Base-by-base conservation (phyloP, 2,888 invertebrate genomes). In the Cryptocheilus praepositus region DNA sequence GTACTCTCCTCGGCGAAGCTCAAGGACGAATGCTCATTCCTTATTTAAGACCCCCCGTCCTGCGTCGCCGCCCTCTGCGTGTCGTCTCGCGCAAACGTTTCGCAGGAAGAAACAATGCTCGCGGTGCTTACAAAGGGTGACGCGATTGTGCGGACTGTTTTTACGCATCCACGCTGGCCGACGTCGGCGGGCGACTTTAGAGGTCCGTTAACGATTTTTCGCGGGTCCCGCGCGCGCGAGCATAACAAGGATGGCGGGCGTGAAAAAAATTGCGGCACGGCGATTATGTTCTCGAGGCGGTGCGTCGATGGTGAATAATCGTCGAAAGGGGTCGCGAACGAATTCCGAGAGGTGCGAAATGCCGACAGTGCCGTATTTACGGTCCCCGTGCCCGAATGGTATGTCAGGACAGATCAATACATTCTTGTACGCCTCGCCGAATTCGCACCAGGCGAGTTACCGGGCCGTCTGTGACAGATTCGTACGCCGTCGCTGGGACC, bases 351-450 rank as follows among this genome's bases (percentile, higher is more conserved):
- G 80, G 80, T 80, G 81, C 76, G 78, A 83, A 81, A 85, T 82
- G 77, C 81, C 82, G 82, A 80, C 83, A 83, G 83, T 85, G 81
- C 81, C 81, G 83, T 82, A 80, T 80, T 82, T 81, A 81, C 83
- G 77, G 80, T 80, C 79, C 82, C 81, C 80, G 81, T 81, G 80
- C 81, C 79, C 81, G 82, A 78, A 84, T 83, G 83, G 81, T 80
- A 85, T 84, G 85, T 86, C 85, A 84, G 78, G 60, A 75, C 82
- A 83, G 84, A 86, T 86, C 86, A 86, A 86, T 86, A 86, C 85
- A 86, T 86, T 86, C 86, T 86, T 86, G 81, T 83, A 81, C 85
- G 85, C 80, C 82, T 85, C 85, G 81, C 73, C 78, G 81, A 84
- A 82, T 84, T 83, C 80, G 79, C 82, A 76, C 82, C 81, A 43